Evolutionary conservation across 2,113 vertebrate genomes (phyloP), one percentile per base, ranked within the genome.

Genomic region (Pimephales promelas): DNA sequence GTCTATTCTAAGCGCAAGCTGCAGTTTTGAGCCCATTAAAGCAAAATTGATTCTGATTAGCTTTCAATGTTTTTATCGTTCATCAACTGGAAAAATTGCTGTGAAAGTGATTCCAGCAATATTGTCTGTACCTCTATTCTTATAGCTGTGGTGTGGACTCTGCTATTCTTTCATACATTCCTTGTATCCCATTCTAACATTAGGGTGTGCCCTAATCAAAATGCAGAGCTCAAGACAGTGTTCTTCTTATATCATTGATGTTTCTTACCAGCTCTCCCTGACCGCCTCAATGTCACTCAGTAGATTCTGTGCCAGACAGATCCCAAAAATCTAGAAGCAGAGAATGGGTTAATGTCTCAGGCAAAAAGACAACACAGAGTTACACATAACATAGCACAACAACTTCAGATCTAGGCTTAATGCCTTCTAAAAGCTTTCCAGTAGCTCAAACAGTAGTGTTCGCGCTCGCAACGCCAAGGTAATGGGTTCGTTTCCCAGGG

Each of bases 201-300:
- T 68, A 36, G 24, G 26, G 11, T 10, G 24, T 74, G 72, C 64
- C 2, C 62, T 66, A 36, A 36, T 36, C 8, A 34, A 36, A 68
- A 68, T 40, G 34, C 34, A 70, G 18, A 13, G 22, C 13, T 52
- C 13, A 49, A 28, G 43, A 20, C 16, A 7, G 31, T 76, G 26
- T 7, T 0, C 9, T 75, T n/a, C 26, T 52, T 79, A 18, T 80
- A 28, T 45, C 40, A 52, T 0, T 16, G 31, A 56, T 61, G 16
- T 1, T 71, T 92, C 95, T 90, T 95, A 99, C 98, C 98, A 99
- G 90, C 97, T 99, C 83, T 97, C 97, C 94, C 97, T 94, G 86
- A 99, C 98, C 43, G 97, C 97, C 90, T 99, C 98, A 61, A 99
- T 99, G 91, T 99, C 98, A 81, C 97, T 99, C 89, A 99, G 96